Evolutionary conservation across 2,113 vertebrate genomes (phyloP).

Genomic region (Haemorhous mexicanus): DNA sequence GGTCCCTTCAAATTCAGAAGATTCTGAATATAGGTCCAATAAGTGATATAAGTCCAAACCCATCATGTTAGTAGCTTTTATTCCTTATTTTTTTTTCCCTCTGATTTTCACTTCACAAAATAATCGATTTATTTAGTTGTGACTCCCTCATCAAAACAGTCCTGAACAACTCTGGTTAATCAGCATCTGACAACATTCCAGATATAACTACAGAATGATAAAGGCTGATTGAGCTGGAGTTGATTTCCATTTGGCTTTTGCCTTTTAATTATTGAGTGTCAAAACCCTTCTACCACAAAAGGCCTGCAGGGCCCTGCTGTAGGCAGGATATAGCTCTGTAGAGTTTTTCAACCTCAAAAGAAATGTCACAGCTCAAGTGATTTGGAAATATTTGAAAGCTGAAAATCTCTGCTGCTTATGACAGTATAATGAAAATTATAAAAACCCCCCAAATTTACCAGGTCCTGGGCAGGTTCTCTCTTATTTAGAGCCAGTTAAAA

Average conservation of each 20-base stretch:
- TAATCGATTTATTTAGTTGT: slow-evolving; percentile 18
- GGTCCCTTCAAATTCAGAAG: background rate
- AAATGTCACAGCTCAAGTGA: background rate
- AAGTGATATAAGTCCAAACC: background rate
- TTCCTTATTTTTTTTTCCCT: accelerated
- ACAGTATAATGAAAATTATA: background rate
- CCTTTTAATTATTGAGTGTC: slow-evolving; percentile 34
- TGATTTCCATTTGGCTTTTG: slow-evolving; percentile 52
- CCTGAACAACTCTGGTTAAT: background rate
- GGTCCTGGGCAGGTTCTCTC: background rate
- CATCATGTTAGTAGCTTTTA: background rate
- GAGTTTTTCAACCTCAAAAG: background rate
- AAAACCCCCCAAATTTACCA: background rate
- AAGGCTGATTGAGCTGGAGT: background rate
- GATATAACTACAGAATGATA: background rate
- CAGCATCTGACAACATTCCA: slow-evolving; percentile 4
- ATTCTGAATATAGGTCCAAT: background rate
- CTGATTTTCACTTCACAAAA: background rate
- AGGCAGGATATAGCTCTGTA: background rate
- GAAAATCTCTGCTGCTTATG: background rate
- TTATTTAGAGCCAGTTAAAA: too few relatives aligned
- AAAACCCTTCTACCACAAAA: background rate
- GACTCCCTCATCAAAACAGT: background rate
- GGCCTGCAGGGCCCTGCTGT: background rate
- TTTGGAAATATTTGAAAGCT: slow-evolving; percentile 29